These are phyloP conservation scores for Sarcophaga rosellei DNA, from an alignment of 2,888 invertebrate genomes.

Conservation along the genomic window DNA sequence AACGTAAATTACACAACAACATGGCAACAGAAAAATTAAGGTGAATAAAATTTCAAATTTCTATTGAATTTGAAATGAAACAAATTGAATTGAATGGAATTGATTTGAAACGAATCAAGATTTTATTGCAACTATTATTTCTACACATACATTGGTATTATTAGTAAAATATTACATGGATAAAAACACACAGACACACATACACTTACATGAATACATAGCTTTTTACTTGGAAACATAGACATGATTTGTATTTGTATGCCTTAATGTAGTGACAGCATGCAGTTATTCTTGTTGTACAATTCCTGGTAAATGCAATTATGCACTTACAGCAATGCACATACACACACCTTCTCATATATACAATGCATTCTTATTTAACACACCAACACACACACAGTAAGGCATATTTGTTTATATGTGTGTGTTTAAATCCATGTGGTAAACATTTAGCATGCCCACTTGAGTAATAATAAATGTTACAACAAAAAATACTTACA, in stretches of 20 bases:
- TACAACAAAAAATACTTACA: constrained; percentile 43
- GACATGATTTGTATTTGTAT: background rate
- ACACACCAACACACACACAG: background rate
- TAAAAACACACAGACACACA: background rate
- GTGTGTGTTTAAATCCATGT: background rate
- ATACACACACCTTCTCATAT: background rate
- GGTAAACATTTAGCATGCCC: constrained; percentile 38
- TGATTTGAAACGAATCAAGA: constrained; percentile 21
- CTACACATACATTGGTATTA: background rate
- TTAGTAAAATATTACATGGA: background rate
- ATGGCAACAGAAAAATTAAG: constrained; percentile 27
- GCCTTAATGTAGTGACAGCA: background rate
- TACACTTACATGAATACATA: background rate
- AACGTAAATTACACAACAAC: constrained; percentile 26
- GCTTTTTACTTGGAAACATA: no score
- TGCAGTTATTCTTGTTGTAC: constrained; percentile 7
- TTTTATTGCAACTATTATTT: constrained; percentile 16
- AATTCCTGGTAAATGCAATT: constrained; percentile 34
- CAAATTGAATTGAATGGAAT: constrained; percentile 31
- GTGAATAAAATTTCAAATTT: constrained; percentile 39
- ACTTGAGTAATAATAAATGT: constrained; percentile 36
- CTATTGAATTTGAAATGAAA: constrained; percentile 2
- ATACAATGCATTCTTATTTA: background rate
- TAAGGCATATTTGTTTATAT: background rate
- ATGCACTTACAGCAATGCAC: background rate